phyloP scores from a whole-genome alignment of 1,140 invertebrate genomes.

The Trachymyrmex septentrionalis region DNA sequence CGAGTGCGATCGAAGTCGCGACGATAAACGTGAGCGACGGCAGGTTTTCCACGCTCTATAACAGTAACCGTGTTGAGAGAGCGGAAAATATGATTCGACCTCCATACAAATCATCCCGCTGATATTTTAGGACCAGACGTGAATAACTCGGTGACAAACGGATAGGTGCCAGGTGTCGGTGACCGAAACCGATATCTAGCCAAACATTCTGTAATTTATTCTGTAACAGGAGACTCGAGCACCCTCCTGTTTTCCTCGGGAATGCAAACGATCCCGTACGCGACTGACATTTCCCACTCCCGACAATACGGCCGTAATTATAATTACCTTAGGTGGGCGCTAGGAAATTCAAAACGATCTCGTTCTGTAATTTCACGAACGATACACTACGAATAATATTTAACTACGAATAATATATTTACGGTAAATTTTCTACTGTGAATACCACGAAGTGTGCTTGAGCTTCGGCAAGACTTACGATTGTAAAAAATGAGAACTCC shows the following conservation, averaged over 20 bases:
- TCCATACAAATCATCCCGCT: background rate
- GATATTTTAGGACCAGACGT: conserved; percentile 24
- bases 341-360: conserved; percentile 11
- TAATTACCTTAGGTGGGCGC: background rate
- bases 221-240: conserved; percentile 50
- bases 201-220: conserved; percentile 54
- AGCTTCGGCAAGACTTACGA: background rate
- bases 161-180: conserved; percentile 51
- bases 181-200: conserved; percentile 64
- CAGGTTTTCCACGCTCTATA: background rate
- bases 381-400: background rate
- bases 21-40: background rate
- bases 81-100: conserved; percentile 4
- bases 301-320: conserved; percentile 23
- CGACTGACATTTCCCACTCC: conserved; percentile 26
- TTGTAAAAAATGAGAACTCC: background rate
- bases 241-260: conserved; percentile 30
- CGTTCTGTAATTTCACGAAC: conserved; percentile 12
- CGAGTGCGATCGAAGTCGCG: background rate
- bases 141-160: conserved; percentile 58
- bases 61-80: background rate
- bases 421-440: background rate
- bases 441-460: conserved; percentile 30
- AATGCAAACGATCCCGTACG: conserved; percentile 29
- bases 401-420: background rate